Evolutionary conservation across 2,113 vertebrate genomes (phyloP).

Genomic region (Maccullochella peelii): DNA sequence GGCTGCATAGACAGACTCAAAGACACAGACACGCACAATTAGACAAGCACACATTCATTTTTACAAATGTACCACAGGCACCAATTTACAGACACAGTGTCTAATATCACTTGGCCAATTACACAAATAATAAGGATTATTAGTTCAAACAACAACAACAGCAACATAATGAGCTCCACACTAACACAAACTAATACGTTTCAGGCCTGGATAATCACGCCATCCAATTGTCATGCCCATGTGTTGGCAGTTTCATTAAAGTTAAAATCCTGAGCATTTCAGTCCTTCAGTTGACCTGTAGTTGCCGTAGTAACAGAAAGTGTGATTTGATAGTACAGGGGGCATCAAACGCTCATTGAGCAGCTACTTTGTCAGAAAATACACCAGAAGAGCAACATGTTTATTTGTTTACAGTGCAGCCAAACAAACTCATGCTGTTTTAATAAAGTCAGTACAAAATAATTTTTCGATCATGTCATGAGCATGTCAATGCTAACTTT

Average conservation of each 20-base stretch:
- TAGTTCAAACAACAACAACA: constrained; percentile 12
- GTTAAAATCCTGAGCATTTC: background rate
- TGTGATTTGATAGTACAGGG: background rate
- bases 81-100: constrained; percentile 4
- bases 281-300: background rate
- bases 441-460: background rate
- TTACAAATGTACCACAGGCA: background rate
- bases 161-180: constrained; percentile 10
- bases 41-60: constrained; percentile 2
- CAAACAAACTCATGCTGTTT: no score
- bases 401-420: background rate
- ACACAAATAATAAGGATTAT: constrained; percentile 7
- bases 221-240: background rate
- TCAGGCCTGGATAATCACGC: constrained; percentile 3
- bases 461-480: background rate
- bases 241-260: constrained; percentile 17
- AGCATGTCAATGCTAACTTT: background rate
- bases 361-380: background rate
- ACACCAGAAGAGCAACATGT: background rate
- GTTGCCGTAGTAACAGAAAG: constrained; percentile 4
- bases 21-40: background rate
- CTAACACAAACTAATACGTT: constrained; percentile 9
- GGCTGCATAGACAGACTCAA: background rate
- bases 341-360: background rate
- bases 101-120: constrained; percentile 17